phyloP scores from a whole-genome alignment of 2,888 invertebrate species.

The Pegoplata infirma region DNA sequence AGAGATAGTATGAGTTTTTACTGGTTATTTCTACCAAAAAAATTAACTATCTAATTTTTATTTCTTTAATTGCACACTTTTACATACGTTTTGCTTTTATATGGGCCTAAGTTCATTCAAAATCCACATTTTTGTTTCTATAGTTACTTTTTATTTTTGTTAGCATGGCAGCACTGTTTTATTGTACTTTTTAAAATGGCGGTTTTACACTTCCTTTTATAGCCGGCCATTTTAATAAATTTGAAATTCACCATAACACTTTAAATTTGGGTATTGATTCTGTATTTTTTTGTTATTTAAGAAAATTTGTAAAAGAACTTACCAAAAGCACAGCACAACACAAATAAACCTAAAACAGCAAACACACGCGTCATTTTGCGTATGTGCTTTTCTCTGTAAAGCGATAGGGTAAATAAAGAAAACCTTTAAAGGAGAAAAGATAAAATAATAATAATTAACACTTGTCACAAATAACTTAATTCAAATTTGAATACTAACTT shows the following conservation, averaged over 20 bases:
- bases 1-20: too few species aligned
- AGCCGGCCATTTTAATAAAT: conserved; percentile 8
- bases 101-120: too few species aligned
- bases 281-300: conserved; percentile 13
- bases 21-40: too few species aligned
- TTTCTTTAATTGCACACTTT: too few species aligned
- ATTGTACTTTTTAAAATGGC: conserved; percentile 9
- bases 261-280: too few species aligned
- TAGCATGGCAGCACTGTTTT: conserved; percentile 38
- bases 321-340: conserved; percentile 75
- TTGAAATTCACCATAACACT: conserved; percentile 16
- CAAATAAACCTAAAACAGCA: conserved; percentile 74
- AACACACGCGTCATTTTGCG: conserved; percentile 77
- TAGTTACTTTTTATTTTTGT: too few species aligned
- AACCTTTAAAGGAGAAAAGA: conserved; percentile 60
- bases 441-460: conserved; percentile 62
- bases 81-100: too few species aligned
- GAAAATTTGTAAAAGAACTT: conserved; percentile 66
- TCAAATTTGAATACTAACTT: conserved; percentile 47
- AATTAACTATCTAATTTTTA: too few species aligned
- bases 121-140: too few species aligned
- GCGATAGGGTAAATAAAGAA: conserved; percentile 58
- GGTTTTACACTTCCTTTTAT: conserved; percentile 8
- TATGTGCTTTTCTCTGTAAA: conserved; percentile 69
- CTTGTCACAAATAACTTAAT: conserved; percentile 40